Percentiles rank a stretch among this genome's conserved stretches.
These are phyloP conservation scores for Harmothoe impar DNA, from an alignment of 2,888 invertebrate species.

Conservation along the genomic window DNA sequence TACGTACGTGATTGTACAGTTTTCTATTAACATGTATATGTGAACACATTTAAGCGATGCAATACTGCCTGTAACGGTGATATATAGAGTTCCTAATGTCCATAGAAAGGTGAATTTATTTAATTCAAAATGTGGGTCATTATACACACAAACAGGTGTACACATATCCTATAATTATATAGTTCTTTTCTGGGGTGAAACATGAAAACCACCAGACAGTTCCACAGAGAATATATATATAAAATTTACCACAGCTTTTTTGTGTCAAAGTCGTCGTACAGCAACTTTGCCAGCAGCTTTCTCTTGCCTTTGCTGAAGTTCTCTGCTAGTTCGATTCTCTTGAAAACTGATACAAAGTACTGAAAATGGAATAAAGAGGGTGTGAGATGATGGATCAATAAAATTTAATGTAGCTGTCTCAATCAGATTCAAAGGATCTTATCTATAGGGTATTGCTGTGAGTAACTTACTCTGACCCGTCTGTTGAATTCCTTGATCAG, in stretches of 20 bases:
- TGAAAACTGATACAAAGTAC: constrained; percentile 63
- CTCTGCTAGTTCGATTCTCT: constrained; percentile 34
- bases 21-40: no score
- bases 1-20: no score
- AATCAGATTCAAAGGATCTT: neutral
- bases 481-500: constrained; percentile 54
- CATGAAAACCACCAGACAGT: no score
- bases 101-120: no score
- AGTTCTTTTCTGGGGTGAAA: no score
- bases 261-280: neutral
- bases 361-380: constrained; percentile 4
- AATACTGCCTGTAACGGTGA: no score
- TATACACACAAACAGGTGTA: no score
- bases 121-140: no score
- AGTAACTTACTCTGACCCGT: constrained; percentile 22
- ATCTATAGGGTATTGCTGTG: neutral
- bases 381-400: neutral
- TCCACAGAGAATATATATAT: no score
- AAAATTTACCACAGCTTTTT: constrained; percentile 48
- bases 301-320: neutral
- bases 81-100: no score
- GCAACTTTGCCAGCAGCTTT: neutral
- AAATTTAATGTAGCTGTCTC: neutral
- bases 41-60: no score
- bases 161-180: no score